Conservation (phyloP, 2,797 vertebrate genomes). For the Megaceryle alcyon region DNA sequence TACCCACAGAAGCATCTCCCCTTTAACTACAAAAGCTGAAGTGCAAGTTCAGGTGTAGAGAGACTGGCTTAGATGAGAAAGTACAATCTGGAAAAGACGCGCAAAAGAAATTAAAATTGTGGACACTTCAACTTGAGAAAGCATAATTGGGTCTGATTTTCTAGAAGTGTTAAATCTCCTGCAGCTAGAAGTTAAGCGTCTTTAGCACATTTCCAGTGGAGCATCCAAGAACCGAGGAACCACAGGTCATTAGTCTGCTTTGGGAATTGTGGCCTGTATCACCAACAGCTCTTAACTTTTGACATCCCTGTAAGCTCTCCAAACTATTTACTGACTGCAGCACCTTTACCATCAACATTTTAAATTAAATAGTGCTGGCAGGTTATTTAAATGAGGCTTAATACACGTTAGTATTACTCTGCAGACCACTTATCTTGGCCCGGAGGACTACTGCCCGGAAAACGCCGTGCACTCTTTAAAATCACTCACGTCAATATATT, state of each 20-base stretch:
- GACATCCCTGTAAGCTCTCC: background rate
- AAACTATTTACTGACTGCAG: background rate
- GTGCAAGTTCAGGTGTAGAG: background rate
- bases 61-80: background rate
- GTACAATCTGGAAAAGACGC: background rate
- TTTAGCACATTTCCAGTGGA: background rate
- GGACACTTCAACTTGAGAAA: background rate
- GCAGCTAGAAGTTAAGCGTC: background rate
- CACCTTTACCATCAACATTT: background rate
- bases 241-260: background rate
- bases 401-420: background rate
- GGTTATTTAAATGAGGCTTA: background rate
- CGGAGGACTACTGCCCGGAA: background rate
- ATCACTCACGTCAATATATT: background rate
- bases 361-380: background rate
- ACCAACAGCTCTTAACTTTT: background rate
- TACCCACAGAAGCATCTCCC: background rate
- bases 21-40: slow-evolving; percentile 5
- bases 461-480: background rate
- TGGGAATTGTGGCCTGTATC: background rate
- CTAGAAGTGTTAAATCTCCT: background rate
- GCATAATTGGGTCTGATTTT: background rate
- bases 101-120: background rate
- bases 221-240: background rate
- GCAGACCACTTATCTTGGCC: background rate